phyloP scores from a whole-genome alignment of 2,113 vertebrate genomes.

The Glaucomys volans region DNA sequence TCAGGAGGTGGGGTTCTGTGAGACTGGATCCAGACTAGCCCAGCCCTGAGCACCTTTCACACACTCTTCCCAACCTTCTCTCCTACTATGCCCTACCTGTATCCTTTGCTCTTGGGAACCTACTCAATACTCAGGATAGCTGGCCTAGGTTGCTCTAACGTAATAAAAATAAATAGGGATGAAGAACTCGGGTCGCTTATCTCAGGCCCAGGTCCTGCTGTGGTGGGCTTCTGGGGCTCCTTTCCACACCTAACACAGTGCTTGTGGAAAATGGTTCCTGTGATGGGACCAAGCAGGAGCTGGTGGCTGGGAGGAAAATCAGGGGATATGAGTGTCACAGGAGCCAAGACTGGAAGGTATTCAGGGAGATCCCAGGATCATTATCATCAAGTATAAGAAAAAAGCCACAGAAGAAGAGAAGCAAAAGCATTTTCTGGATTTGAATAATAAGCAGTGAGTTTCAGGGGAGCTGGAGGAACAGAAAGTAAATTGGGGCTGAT shows the following conservation, averaged over 20 bases:
- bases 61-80: background rate
- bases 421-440: background rate
- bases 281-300: fast-evolving
- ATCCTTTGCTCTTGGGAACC: background rate
- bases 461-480: background rate
- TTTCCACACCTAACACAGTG: background rate
- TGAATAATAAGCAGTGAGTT: background rate
- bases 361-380: background rate
- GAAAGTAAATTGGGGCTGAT: background rate
- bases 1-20: fast-evolving
- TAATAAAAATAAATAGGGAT: background rate
- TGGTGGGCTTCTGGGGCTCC: too few species aligned
- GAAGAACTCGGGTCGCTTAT: background rate
- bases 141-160: background rate
- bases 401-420: background rate
- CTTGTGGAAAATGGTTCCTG: background rate
- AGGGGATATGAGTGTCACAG: too few species aligned
- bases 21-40: fast-evolving
- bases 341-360: background rate
- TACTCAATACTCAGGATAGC: background rate
- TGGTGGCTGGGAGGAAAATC: background rate
- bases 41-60: background rate
- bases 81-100: background rate
- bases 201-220: background rate
- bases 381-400: background rate